Conservation (phyloP, 2,797 vertebrate genomes). For the Gambusia yucatana region DNA sequence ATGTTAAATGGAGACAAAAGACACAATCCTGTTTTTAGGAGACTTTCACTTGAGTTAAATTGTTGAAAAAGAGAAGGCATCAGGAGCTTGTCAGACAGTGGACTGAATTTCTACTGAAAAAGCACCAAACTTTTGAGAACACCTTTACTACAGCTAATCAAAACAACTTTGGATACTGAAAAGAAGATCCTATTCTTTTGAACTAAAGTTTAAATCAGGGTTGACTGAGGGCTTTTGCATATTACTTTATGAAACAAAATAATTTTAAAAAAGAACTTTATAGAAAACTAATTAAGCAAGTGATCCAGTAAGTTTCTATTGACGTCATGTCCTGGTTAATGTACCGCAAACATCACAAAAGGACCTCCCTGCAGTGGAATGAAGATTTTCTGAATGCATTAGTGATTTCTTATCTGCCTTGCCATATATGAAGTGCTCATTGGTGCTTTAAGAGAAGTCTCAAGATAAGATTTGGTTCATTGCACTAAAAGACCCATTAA, state of each 20-base stretch:
- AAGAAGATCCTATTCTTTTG: not conserved
- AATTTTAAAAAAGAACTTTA: not conserved
- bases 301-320: not conserved
- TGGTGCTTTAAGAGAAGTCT: not conserved
- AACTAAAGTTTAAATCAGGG: not conserved
- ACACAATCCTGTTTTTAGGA: not conserved
- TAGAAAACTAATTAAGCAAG: not conserved
- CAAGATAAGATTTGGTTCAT: not conserved
- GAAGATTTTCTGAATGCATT: not conserved
- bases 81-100: not conserved
- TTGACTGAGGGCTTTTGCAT: not conserved
- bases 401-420: not conserved
- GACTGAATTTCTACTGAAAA: not conserved
- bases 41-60: not conserved
- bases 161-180: not conserved
- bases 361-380: conserved; percentile 6
- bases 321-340: not conserved
- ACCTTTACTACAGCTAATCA: not conserved
- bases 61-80: not conserved
- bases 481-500: not conserved
- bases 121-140: not conserved
- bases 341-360: not conserved
- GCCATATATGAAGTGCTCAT: not conserved
- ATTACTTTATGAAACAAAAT: not conserved
- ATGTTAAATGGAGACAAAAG: not conserved